Evolutionary conservation across 1,140 invertebrate genomes (phyloP), one percentile per base, ranked within the genome.

Genomic region (Atta cephalotes): DNA sequence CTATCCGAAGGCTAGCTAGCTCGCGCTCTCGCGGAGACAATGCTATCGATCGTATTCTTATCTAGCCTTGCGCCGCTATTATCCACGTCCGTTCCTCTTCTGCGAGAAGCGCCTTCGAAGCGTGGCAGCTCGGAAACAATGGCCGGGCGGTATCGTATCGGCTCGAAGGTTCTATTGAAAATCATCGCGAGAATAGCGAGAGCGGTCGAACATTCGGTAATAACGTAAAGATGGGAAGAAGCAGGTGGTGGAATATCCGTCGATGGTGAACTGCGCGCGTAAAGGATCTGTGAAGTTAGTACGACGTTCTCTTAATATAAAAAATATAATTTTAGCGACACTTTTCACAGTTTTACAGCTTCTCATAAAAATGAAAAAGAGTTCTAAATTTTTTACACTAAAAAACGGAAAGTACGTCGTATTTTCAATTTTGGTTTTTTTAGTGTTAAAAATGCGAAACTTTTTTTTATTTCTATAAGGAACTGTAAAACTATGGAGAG

Each of bases 101-200:
- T 65, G 49, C 58, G 76, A 77, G 21, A 31, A 35, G 49, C 63
- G 63, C 63, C 65, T 80, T 70, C 68, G 70, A 76, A 76, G 70
- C 68, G 68, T 49, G n/a, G 81, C 81, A 10, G 58, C 21, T 31
- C 68, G 35, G 60, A 81, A 45, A 87, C 85, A 81, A 88, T 87
- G 72, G 86, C 51, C 68, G 25, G 49, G 39, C n/a, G 53, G 25
- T 72, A 58, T 28, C 66, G 66, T 66, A 65, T 87, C 85, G 87
- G 63, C 9, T 25, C 56, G 74, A 53, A 58, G 74, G 53, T 68
- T 56, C 74, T 87, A 90, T 91, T 91, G 90, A 88, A 90, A 91
- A 91, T 90, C 79, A 90, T 88, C 84, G 70, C 78, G 72, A 70
- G 76, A 60, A 76, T 58, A 66, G 60, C 31, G 51, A 78, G 74